Base-by-base conservation (phyloP, 2,797 vertebrate species). In the Danio albolineatus region DNA sequence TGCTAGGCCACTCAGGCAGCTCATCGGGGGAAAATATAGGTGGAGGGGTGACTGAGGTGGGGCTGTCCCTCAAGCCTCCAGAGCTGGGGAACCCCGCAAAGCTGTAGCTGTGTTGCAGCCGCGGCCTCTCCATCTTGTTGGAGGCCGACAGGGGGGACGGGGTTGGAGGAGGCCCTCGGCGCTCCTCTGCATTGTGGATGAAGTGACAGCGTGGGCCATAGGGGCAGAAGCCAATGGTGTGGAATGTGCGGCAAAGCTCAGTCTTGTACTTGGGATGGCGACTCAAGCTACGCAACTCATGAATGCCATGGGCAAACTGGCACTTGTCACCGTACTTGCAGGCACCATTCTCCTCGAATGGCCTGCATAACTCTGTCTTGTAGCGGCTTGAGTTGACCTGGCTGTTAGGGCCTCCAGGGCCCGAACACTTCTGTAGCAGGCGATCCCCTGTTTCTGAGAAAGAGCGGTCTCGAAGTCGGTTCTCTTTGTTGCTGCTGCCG, bases 41-140 rank as follows among this genome's bases (percentile, higher is more conserved):
- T 5, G 97, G 96, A 6, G 97, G 97, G 84, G 97, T 98, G 92
- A 98, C 95, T 0, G 96, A 98, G 17, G 96, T 98, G 87, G 97
- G 97, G 91, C 96, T 98, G 94, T 97, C 96, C 90, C 97, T 95
- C 93, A 96, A 94, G 91, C 93, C 94, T 7, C 88, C 91, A 87
- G 93, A 91, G 89, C 90, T 95, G 87, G 97, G 94, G 92, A 98
- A 98, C 69, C 97, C 96, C 3, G 97, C 96, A 2, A 99, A 99
- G 92, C 97, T 98, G 94, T 96, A 97, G 94, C 97, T 99, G 93
- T 99, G 97, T 90, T 98, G 97, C 89, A 99, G 96, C 46, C 96
- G 95, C 19, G 97, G 97, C 83, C 95, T 91, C 71, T 97, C 96
- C 17, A 93, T 83, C 89, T 94, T 92, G 86, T 91, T 92, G 80